Evolutionary conservation across 2,888 invertebrate genomes (phyloP).

Genomic region (Siphonodentalium dalli): DNA sequence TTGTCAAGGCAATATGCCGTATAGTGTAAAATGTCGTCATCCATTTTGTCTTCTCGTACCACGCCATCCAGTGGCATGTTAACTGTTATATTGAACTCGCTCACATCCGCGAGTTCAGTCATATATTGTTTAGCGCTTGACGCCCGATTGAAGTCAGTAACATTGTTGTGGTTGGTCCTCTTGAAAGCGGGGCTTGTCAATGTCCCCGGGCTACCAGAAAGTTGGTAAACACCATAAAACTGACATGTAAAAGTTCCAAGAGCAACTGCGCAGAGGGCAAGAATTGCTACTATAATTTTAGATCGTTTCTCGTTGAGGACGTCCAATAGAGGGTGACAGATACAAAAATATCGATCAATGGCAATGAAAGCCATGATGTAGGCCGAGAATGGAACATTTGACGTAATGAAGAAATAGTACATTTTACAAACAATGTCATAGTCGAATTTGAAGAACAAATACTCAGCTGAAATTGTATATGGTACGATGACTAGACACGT

Average conservation of each 20-base stretch:
- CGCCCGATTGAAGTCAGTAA: no score
- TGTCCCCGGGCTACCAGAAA: background rate
- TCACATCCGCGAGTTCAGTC: background rate
- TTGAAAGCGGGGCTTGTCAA: no score
- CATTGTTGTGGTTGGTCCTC: no score
- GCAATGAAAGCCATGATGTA: conserved; percentile 58
- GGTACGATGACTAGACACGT: conserved; percentile 52
- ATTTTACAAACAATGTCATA: conserved; percentile 52
- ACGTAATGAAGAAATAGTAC: conserved; percentile 59
- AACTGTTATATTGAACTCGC: no score
- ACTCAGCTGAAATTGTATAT: conserved; percentile 48
- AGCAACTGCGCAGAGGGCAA: conserved; percentile 31
- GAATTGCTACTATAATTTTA: conserved; percentile 32
- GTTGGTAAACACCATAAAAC: conserved; percentile 36
- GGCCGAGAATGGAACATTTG: conserved; percentile 57
- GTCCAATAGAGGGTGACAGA: conserved; percentile 58
- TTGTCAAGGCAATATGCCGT: conserved; percentile 36
- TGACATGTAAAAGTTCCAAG: conserved; percentile 39
- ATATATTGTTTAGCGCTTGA: no score
- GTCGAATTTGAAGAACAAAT: conserved; percentile 35
- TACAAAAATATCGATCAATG: conserved; percentile 57
- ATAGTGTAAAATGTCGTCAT: conserved; percentile 18
- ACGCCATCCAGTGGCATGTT: no score
- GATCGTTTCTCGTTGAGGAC: conserved; percentile 44
- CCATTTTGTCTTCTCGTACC: no score